A percentile compares a stretch with the other conserved stretches of the same genome.
These are phyloP conservation scores for Helicoverpa zea DNA, from an alignment of 1,140 invertebrate genomes.

Conservation along the genomic window DNA sequence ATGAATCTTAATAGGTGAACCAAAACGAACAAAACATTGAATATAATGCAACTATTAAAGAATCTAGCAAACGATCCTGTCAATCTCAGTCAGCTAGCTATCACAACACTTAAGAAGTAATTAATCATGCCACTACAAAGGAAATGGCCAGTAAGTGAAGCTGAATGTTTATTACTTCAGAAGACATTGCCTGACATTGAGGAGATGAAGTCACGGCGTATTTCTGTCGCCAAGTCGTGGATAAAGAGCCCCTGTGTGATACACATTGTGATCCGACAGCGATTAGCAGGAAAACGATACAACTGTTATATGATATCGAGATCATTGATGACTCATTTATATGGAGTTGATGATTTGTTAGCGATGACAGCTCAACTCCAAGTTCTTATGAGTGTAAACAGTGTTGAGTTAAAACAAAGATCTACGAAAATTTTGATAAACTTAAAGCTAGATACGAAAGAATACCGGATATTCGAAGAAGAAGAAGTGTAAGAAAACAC, in stretches of 20 bases:
- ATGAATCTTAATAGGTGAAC: neutral
- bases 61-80: no score
- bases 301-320: conserved; percentile 18
- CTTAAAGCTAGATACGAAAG: no score
- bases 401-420: no score
- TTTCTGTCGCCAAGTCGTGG: neutral
- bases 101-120: neutral
- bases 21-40: neutral
- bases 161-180: conserved; percentile 33
- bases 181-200: conserved; percentile 35
- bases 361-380: neutral
- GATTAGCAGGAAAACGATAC: conserved; percentile 19
- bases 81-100: no score
- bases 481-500: no score
- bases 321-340: conserved; percentile 23
- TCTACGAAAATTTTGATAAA: no score
- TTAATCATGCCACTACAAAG: neutral
- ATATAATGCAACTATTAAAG: no score
- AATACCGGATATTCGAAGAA: no score
- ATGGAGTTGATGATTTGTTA: conserved; percentile 2
- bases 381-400: neutral
- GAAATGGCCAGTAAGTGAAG: conserved; percentile 25
- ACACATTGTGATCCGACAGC: conserved; percentile 18
- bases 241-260: conserved; percentile 17
- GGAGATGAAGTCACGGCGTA: conserved; percentile 30